These are phyloP conservation scores for Epinephelus coioides DNA, from an alignment of 2,797 vertebrate genomes.

Conservation along the genomic window DNA sequence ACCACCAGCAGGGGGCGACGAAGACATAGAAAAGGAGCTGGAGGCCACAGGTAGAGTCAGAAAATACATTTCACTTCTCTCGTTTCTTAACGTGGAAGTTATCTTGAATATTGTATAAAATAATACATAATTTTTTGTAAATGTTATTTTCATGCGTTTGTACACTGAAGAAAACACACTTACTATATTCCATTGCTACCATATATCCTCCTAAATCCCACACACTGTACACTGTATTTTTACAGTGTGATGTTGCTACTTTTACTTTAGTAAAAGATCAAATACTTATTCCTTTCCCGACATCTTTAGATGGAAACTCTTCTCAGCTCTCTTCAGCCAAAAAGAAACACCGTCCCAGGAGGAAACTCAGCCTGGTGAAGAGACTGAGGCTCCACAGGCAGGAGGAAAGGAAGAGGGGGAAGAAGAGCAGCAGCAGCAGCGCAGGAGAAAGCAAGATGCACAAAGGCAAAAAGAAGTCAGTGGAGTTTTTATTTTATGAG, in stretches of 20 bases:
- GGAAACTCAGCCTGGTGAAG: conserved; percentile 52
- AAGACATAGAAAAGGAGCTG: background rate
- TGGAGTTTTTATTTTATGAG: background rate
- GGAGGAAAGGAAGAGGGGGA: background rate
- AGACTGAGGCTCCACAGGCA: conserved; percentile 21
- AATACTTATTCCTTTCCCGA: background rate
- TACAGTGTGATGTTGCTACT: too few species aligned
- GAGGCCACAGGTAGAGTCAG: conserved; percentile 39
- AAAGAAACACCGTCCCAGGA: conserved; percentile 55
- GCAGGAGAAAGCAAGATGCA: conserved; percentile 4
- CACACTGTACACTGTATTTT: too few species aligned
- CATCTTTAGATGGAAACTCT: background rate
- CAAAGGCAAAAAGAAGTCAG: conserved; percentile 40
- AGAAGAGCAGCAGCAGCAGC: background rate
- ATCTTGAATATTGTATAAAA: background rate
- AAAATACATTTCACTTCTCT: background rate
- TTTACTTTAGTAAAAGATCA: too few species aligned
- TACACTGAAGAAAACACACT: too few species aligned
- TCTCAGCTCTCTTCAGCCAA: conserved; percentile 19
- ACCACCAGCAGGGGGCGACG: conserved; percentile 55
- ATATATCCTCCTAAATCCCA: too few species aligned
- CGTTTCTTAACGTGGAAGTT: background rate
- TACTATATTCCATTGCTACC: too few species aligned
- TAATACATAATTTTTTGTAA: too few species aligned
- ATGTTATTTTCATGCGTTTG: too few species aligned